These are phyloP conservation scores for Leptarthrus brevirostris DNA, from an alignment of 2,888 invertebrate genomes.

Conservation along the genomic window DNA sequence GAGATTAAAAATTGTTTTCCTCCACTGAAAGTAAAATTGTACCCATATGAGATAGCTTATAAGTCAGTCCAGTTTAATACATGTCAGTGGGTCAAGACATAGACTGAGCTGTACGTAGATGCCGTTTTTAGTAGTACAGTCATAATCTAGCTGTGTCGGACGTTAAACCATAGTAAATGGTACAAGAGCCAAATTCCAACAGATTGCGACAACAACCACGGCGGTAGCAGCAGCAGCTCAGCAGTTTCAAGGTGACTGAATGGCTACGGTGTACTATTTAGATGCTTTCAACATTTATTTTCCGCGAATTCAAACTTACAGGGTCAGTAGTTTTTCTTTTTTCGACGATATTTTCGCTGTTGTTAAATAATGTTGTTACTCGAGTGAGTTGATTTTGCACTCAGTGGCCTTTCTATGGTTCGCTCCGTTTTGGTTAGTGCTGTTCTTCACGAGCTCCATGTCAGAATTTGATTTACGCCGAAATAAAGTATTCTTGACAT, in stretches of 20 bases:
- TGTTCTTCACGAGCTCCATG: slow-evolving; percentile 1
- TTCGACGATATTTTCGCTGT: slow-evolving; percentile 30
- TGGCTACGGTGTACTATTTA: slow-evolving; percentile 54
- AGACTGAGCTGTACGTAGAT: too few species aligned
- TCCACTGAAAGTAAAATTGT: too few species aligned
- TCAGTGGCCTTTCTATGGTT: slow-evolving; percentile 22
- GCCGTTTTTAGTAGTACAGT: neutral
- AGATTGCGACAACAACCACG: neutral
- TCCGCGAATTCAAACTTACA: slow-evolving; percentile 55
- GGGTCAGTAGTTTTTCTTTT: slow-evolving; percentile 54
- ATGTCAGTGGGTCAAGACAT: too few species aligned
- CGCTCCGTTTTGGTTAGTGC: slow-evolving; percentile 19
- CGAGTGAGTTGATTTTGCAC: slow-evolving; percentile 20
- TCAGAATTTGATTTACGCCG: too few species aligned
- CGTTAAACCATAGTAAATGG: slow-evolving; percentile 28
- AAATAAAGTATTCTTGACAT: too few species aligned
- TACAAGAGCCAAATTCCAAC: neutral
- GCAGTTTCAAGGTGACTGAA: slow-evolving; percentile 55
- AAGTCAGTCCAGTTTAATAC: too few species aligned
- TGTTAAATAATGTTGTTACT: slow-evolving; percentile 3
- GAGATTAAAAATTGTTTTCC: too few species aligned
- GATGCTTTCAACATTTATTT: slow-evolving; percentile 56
- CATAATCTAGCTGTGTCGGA: slow-evolving; percentile 38
- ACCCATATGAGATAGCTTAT: too few species aligned
- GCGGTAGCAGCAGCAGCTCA: slow-evolving; percentile 5